These are phyloP conservation scores for Dynastes tityus DNA, from an alignment of 2,888 invertebrate genomes.

Conservation along the genomic window DNA sequence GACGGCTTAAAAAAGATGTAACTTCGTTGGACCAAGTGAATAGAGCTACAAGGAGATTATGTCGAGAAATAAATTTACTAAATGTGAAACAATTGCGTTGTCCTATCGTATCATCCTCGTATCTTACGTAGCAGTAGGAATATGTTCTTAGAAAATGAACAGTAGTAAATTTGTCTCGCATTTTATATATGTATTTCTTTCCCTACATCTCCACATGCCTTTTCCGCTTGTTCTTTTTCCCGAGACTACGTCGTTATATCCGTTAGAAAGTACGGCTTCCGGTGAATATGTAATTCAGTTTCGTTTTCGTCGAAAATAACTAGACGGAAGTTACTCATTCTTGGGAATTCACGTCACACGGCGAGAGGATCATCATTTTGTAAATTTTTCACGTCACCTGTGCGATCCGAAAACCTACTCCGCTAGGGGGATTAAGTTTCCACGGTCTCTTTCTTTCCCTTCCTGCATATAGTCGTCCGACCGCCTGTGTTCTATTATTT, in stretches of 20 bases:
- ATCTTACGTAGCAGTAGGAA: too few relatives aligned
- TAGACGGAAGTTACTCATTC: slow-evolving; percentile 12
- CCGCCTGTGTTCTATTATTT: background rate
- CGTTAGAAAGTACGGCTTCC: slow-evolving; percentile 10
- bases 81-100: too few relatives aligned
- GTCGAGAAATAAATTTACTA: too few relatives aligned
- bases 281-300: slow-evolving; percentile 19
- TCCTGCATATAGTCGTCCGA: background rate
- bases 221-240: slow-evolving; percentile 4
- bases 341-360: slow-evolving; percentile 20
- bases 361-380: slow-evolving; percentile 18
- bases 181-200: too few relatives aligned
- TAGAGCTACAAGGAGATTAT: too few relatives aligned
- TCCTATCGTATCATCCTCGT: too few relatives aligned
- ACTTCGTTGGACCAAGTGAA: too few relatives aligned
- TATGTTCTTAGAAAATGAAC: too few relatives aligned
- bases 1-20: too few relatives aligned
- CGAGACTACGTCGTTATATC: background rate
- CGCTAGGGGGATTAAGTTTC: slow-evolving; percentile 14
- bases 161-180: too few relatives aligned
- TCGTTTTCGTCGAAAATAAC: slow-evolving; percentile 15
- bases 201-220: too few relatives aligned
- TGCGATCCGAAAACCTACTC: slow-evolving; percentile 22
- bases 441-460: slow-evolving; percentile 8
- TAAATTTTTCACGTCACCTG: slow-evolving; percentile 31